Evolutionary conservation across 2,888 invertebrate species (phyloP).

Genomic region (Apamea epomidion): DNA sequence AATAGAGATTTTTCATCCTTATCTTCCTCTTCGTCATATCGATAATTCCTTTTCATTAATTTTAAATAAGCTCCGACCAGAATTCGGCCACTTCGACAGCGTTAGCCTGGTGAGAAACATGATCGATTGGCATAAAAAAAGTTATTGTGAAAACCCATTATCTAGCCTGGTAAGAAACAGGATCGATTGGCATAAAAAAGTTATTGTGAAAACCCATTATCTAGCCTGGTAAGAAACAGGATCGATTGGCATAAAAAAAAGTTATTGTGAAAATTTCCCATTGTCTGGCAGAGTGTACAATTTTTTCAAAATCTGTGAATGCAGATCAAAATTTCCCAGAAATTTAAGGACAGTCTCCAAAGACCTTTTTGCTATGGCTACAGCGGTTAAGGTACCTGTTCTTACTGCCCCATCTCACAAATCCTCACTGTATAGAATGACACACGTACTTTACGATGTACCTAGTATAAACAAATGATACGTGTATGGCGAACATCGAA

Average conservation of each 20-base stretch:
- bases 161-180: background rate
- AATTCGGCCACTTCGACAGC: background rate
- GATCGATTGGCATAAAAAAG: background rate
- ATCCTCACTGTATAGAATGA: background rate
- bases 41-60: background rate
- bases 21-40: background rate
- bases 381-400: background rate
- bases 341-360: background rate
- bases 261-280: background rate
- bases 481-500: conserved; percentile 21
- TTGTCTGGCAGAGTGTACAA: background rate
- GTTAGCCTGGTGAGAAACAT: background rate
- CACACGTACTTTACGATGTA: background rate
- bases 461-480: conserved; percentile 16
- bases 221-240: background rate
- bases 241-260: background rate
- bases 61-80: background rate
- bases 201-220: no score
- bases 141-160: background rate
- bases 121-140: background rate
- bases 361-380: background rate
- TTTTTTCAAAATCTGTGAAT: background rate
- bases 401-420: background rate
- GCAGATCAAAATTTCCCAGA: background rate
- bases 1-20: background rate